Evolutionary conservation across 2,113 vertebrate genomes (phyloP).

Genomic region (Mustela lutreola): DNA sequence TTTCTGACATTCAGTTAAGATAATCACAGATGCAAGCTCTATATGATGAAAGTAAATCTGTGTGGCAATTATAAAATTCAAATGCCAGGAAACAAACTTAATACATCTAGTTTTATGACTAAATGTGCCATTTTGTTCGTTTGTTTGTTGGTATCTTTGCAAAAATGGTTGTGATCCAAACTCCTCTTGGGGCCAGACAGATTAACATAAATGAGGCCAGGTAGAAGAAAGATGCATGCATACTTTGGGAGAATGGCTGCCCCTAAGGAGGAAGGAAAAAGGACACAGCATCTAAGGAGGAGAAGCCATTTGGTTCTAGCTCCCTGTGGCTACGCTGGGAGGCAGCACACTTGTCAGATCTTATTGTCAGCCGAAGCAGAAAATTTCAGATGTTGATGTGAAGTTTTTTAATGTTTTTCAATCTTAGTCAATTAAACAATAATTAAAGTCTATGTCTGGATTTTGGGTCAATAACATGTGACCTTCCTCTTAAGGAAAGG

Average conservation of each 20-base stretch:
- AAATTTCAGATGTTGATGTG: background rate
- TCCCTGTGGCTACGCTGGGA: accelerated
- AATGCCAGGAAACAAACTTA: background rate
- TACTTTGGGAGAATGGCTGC: accelerated
- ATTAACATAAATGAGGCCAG: too few species aligned
- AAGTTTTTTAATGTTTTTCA: background rate
- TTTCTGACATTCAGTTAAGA: background rate
- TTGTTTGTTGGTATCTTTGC: background rate
- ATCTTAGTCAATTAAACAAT: background rate
- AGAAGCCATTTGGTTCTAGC: background rate
- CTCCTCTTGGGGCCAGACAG: background rate
- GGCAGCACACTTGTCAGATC: accelerated
- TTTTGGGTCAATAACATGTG: background rate
- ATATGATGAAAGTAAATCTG: background rate
- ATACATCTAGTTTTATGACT: background rate
- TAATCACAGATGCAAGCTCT: background rate
- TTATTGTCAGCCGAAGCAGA: background rate
- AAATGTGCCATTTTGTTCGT: background rate
- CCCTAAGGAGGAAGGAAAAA: background rate
- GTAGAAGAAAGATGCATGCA: accelerated
- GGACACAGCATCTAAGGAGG: background rate
- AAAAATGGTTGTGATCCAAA: background rate
- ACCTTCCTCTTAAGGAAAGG: background rate
- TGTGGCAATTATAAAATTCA: background rate
- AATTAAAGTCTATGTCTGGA: background rate